These are phyloP conservation scores for Drosophila melanogaster DNA, from an alignment of 1,140 invertebrate species.

Conservation along the genomic window Release_6_plus_ISO1_MT NT_033779.5:11346501-11347000, in stretches of 20 bases:
- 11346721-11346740: slow-evolving; percentile 44
- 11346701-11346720: slow-evolving; percentile 61
- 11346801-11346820: slow-evolving; percentile 32
- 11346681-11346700: slow-evolving; percentile 57
- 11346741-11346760: slow-evolving; percentile 60
- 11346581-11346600: slow-evolving; percentile 65
- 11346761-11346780: slow-evolving; percentile 7
- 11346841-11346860: slow-evolving; percentile 43
- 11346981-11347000: background rate
- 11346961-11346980: slow-evolving; percentile 1
- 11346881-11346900: slow-evolving; percentile 57
- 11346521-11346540: slow-evolving; percentile 51
- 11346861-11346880: slow-evolving; percentile 50
- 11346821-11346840: slow-evolving; percentile 60
- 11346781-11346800: slow-evolving; percentile 50
- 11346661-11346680: slow-evolving; percentile 63
- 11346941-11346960: background rate
- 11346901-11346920: slow-evolving; percentile 2
- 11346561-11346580: slow-evolving; percentile 71
- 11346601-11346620: slow-evolving; percentile 6
- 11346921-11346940: background rate
- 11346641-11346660: slow-evolving; percentile 79
- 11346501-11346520: slow-evolving; percentile 48
- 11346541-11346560: slow-evolving; percentile 57
- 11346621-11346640: slow-evolving; percentile 14